A percentile compares a stretch with the other conserved stretches of the same genome.
Evolutionary conservation across 2,797 vertebrate species (phyloP).

Genomic region (Telmatherina bonti): DNA sequence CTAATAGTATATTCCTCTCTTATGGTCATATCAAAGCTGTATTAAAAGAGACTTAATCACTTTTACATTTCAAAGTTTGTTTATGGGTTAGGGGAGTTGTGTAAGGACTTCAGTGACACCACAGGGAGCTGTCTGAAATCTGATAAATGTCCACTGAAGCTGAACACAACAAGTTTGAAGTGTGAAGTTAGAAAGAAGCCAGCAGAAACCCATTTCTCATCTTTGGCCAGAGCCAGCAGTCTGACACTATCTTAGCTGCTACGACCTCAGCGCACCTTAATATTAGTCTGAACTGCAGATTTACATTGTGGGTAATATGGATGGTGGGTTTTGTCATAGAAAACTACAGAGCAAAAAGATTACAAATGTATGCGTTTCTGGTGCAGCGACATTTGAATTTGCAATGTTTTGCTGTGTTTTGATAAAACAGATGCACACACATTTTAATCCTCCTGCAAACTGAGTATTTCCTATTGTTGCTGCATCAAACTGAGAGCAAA

Average conservation of each 20-base stretch:
- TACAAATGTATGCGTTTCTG: not conserved
- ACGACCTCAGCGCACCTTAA: not conserved
- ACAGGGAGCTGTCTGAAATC: constrained; percentile 15
- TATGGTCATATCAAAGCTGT: not conserved
- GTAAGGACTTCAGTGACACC: constrained; percentile 17
- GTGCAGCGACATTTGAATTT: not conserved
- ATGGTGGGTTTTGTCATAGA: not conserved
- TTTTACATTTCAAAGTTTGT: constrained; percentile 31
- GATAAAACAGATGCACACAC: constrained; percentile 3
- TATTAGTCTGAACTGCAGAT: not conserved
- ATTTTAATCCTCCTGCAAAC: constrained; percentile 21
- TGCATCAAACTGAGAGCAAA: constrained; percentile 29
- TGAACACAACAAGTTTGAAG: constrained; percentile 15
- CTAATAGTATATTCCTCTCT: constrained; percentile 1
- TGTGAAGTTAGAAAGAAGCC: not conserved
- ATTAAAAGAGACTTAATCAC: constrained; percentile 8
- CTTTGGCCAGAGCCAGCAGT: not conserved
- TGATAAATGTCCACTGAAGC: constrained; percentile 19
- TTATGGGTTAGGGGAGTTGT: constrained; percentile 20
- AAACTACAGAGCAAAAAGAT: not conserved
- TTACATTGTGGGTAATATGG: not conserved
- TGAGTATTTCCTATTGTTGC: constrained; percentile 12
- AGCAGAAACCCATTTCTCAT: not conserved
- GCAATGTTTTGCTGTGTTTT: not conserved
- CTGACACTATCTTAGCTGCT: not conserved